Evolutionary conservation across 2,888 invertebrate species (phyloP).

Genomic region (Dryococelus australis): DNA sequence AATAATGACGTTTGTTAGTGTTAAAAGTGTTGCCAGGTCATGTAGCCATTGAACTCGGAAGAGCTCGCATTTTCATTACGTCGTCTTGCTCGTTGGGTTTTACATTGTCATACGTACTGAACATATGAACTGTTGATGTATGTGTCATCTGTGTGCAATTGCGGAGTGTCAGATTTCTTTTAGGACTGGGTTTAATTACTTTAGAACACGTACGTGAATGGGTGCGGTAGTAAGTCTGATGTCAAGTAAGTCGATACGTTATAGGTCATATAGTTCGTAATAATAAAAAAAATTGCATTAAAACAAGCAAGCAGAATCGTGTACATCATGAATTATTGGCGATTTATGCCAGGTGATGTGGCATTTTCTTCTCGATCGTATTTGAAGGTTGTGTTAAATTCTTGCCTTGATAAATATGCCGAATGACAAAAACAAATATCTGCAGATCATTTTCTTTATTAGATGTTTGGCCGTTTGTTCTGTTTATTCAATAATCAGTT

Average conservation of each 20-base stretch:
- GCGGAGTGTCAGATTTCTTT: not conserved
- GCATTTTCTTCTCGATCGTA: no score
- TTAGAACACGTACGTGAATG: not conserved
- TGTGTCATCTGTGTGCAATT: not conserved
- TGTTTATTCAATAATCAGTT: not conserved
- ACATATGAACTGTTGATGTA: not conserved
- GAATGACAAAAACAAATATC: not conserved
- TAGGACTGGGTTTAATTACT: no score
- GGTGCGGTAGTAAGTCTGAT: not conserved
- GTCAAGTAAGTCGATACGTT: not conserved
- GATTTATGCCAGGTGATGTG: no score
- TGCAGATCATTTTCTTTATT: not conserved
- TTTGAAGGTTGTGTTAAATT: not conserved
- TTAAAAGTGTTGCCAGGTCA: slow-evolving; percentile 22
- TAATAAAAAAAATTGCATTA: not conserved
- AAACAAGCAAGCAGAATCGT: not conserved
- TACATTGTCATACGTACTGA: not conserved
- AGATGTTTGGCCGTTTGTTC: no score
- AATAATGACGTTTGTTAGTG: not conserved
- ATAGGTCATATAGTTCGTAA: not conserved
- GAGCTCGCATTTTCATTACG: slow-evolving; percentile 17
- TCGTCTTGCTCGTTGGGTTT: not conserved
- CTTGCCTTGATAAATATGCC: not conserved
- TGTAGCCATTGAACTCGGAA: slow-evolving; percentile 43
- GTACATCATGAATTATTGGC: no score